Conservation (phyloP, 1,140 invertebrate genomes). For the Zelostemma sp. region DNA sequence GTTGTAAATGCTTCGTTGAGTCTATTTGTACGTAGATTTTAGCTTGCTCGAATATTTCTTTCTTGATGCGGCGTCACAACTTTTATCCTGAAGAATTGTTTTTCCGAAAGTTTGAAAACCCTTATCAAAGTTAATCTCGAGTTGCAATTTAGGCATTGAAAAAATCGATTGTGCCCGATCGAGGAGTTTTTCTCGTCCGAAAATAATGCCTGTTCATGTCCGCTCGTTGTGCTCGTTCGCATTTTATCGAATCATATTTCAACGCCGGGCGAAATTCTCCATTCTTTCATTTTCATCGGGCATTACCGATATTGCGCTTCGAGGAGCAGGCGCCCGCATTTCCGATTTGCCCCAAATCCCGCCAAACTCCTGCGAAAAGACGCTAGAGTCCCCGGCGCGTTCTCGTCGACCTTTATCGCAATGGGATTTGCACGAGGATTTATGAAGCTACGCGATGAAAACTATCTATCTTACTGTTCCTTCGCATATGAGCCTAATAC, state of each 20-base stretch:
- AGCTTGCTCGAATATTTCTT: too few relatives aligned
- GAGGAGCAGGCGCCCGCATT: constrained; percentile 15
- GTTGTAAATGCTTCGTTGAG: not conserved
- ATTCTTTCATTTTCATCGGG: constrained; percentile 31
- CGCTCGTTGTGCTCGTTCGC: not conserved
- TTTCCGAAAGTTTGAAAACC: too few relatives aligned
- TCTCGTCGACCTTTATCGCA: constrained; percentile 39
- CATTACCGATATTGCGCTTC: constrained; percentile 23
- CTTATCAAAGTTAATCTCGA: too few relatives aligned
- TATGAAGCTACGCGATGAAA: constrained; percentile 60
- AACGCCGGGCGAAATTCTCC: constrained; percentile 15
- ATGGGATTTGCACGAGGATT: constrained; percentile 54
- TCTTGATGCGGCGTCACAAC: too few relatives aligned
- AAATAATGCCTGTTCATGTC: too few relatives aligned
- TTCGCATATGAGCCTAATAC: constrained; percentile 46
- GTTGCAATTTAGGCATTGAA: too few relatives aligned
- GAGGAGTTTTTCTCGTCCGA: too few relatives aligned
- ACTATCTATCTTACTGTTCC: constrained; percentile 59
- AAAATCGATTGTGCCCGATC: too few relatives aligned
- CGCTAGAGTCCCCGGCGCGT: constrained; percentile 4
- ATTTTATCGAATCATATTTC: constrained; percentile 31
- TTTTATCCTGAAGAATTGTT: too few relatives aligned
- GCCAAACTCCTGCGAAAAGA: constrained; percentile 9
- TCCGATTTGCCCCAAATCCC: constrained; percentile 21
- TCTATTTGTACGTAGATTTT: too few relatives aligned